Conservation (phyloP, 2,113 vertebrate species). For the Orientallactaga bullata region DNA sequence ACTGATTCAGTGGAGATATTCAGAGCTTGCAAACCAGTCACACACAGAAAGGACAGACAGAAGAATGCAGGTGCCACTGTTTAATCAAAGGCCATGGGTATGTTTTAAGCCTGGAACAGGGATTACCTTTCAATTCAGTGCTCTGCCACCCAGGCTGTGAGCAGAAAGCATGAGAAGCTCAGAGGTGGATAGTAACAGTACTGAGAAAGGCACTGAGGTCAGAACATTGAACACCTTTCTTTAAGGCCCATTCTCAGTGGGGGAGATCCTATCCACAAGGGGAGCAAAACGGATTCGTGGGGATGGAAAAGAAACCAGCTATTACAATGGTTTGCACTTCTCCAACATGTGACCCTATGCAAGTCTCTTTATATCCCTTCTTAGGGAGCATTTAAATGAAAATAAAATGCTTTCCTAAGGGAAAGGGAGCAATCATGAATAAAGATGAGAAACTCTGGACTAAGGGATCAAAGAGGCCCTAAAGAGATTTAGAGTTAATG, state of each 20-base stretch:
- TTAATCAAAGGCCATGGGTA: not conserved
- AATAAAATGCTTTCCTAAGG: not conserved
- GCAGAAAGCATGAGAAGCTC: not conserved
- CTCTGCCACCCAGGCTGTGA: not conserved
- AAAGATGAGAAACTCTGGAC: not conserved
- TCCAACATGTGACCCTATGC: not conserved
- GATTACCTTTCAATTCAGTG: not conserved
- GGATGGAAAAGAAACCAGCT: not conserved
- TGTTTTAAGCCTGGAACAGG: not conserved
- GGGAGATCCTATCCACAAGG: not conserved
- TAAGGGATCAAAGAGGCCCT: not conserved
- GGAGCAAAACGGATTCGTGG: not conserved
- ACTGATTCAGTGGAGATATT: not conserved
- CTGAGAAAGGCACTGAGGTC: not conserved
- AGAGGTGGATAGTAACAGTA: not conserved
- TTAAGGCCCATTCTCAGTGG: not conserved
- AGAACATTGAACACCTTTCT: not conserved
- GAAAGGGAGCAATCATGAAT: not conserved
- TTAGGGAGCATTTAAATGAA: not conserved
- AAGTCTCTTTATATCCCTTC: not conserved
- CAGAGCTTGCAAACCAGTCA: not conserved
- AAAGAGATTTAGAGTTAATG: not conserved
- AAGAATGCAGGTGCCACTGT: not conserved
- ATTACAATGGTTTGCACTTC: not conserved
- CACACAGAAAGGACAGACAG: not conserved